These are phyloP conservation scores for Sericinus montela DNA, from an alignment of 2,888 invertebrate genomes.

Conservation along the genomic window DNA sequence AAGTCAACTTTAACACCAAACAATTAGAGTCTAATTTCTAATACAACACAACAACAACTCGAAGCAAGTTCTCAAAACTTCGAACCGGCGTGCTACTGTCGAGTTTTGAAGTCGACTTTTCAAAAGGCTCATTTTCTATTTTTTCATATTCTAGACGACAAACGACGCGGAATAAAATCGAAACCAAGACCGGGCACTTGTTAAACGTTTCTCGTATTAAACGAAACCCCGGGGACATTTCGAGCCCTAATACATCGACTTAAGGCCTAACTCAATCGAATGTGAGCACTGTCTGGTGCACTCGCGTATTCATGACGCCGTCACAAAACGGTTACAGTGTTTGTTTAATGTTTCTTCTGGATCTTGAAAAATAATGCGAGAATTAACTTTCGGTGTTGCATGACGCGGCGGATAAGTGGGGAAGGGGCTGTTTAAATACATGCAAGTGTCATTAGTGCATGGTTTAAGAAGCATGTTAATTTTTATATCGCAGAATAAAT, in stretches of 20 bases:
- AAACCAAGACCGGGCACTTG: slow-evolving; percentile 22
- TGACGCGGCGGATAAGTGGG: too few species aligned
- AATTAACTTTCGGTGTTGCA: not conserved
- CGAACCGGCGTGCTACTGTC: slow-evolving; percentile 28
- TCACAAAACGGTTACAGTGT: slow-evolving; percentile 15
- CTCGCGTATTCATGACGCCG: slow-evolving; percentile 12
- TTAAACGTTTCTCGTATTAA: slow-evolving; percentile 12
- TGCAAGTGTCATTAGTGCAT: too few species aligned
- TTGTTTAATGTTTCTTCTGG: slow-evolving; percentile 14
- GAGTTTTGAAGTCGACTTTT: slow-evolving; percentile 34
- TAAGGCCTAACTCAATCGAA: slow-evolving; percentile 9
- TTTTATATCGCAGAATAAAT: too few species aligned
- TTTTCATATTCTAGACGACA: slow-evolving; percentile 29
- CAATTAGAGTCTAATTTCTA: slow-evolving; percentile 34
- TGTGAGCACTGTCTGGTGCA: slow-evolving; percentile 13
- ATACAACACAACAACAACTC: slow-evolving; percentile 24
- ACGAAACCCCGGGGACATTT: slow-evolving; percentile 23
- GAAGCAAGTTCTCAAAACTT: slow-evolving; percentile 39
- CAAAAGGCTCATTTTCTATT: slow-evolving; percentile 26
- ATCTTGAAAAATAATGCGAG: slow-evolving; percentile 12
- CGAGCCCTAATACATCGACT: slow-evolving; percentile 13
- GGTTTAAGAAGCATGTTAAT: too few species aligned
- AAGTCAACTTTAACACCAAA: slow-evolving; percentile 37
- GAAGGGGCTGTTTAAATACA: too few species aligned
- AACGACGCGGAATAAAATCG: slow-evolving; percentile 19